Conservation (phyloP, 2,797 vertebrate species). For the Molossus molossus region DNA sequence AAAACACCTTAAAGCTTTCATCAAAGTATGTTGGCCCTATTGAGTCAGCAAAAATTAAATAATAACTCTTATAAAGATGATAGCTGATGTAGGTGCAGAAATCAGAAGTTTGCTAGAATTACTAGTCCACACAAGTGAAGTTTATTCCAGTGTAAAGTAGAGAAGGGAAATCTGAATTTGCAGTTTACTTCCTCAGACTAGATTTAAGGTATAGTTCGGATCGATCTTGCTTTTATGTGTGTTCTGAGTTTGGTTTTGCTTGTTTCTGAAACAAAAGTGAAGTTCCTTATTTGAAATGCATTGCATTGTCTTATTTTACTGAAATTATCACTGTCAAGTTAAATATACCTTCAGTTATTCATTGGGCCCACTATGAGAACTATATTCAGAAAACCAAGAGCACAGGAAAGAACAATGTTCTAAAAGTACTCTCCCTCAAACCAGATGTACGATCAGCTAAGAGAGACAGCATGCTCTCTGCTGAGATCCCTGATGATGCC, state of each 20-base stretch:
- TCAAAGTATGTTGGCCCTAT: background rate
- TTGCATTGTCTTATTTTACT: background rate
- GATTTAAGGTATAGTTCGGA: background rate
- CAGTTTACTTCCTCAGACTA: background rate
- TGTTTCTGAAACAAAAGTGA: constrained; percentile 54
- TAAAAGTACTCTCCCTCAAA: background rate
- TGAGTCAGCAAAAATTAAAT: constrained; percentile 41
- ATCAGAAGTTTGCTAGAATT: constrained; percentile 40
- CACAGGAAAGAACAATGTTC: constrained; percentile 24
- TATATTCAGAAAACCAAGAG: constrained; percentile 52
- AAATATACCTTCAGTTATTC: constrained; percentile 27
- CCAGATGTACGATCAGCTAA: background rate
- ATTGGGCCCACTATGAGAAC: background rate
- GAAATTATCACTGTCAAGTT: constrained; percentile 11
- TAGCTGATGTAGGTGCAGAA: background rate
- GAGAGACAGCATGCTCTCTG: constrained; percentile 9
- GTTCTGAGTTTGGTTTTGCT: constrained; percentile 22
- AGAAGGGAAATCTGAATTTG: background rate
- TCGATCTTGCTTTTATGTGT: constrained; percentile 9
- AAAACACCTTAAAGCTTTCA: constrained; percentile 33
- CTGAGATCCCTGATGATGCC: background rate
- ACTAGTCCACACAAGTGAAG: background rate
- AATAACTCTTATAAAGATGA: constrained; percentile 40
- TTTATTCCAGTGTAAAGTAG: constrained; percentile 14
- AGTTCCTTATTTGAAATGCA: background rate